Base-by-base conservation (phyloP, 2,888 invertebrate species). In the Enchytraeus crypticus region DNA sequence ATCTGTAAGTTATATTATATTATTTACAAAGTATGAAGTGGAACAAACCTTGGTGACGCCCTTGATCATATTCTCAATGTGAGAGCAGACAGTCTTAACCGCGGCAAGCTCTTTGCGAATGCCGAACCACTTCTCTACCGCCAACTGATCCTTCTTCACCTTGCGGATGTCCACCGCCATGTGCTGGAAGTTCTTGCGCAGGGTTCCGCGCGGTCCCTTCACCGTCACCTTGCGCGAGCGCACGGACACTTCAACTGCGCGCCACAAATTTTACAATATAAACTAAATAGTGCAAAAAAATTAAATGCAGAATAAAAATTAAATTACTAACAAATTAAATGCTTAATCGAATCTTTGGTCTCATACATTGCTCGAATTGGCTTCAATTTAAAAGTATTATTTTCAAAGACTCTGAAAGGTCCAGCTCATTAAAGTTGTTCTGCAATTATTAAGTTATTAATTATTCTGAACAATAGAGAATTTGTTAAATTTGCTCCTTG, bases 41-140 rank as follows among this genome's bases (percentile, higher is more conserved):
- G n/a, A n/a, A n/a, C n/a, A n/a, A n/a, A n/a, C 84, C 79, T 81
- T 80, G 2, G 83, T 84, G 11, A 85, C 85, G 82, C 90, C 96
- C 82, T 95, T 97, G 73, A 98, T 88, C 96, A 99, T 95, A 82
- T 99, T 99, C 81, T 92, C 89, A 77, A 99, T 93, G 80, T 99
- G 98, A 70, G 95, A 93, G 83, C 96, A 97, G 11, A 98, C 93
- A 49, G 98, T 98, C 73, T 96, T 86, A 51, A 99, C 97, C 65
- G 96, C 92, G 68, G 98, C 97, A 66, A 98, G 84, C 82, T 98
- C 96, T 79, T 97, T 97, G 79, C 92, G 92, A 66, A 89, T 90
- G 60, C 98, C 98, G 80, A 95, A 97, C 95, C 95, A 97, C 85
- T 97, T 97, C 80, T 93, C 92, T 2, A 97, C 93, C 79, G 88